phyloP scores from a whole-genome alignment of 1,140 invertebrate genomes.

The Diorhabda elongata region DNA sequence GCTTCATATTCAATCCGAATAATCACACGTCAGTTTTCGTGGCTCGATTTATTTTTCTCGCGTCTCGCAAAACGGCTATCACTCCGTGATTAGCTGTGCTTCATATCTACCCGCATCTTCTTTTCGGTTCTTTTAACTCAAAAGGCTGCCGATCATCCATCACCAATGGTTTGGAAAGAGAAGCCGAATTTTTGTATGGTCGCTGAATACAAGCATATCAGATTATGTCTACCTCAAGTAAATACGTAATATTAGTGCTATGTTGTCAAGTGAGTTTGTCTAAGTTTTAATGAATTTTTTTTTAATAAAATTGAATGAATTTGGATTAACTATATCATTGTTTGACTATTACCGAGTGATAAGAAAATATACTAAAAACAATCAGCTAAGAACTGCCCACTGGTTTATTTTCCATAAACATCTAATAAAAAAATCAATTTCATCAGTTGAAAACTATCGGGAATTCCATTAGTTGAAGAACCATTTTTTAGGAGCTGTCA shows the following conservation, averaged over 20 bases:
- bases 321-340: too few relatives aligned
- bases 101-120: neutral
- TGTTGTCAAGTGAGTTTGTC: too few relatives aligned
- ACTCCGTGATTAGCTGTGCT: neutral
- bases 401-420: too few relatives aligned
- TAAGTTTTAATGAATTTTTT: too few relatives aligned
- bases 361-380: too few relatives aligned
- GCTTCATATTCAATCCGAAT: neutral
- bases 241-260: neutral
- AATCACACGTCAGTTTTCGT: neutral
- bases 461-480: neutral
- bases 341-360: too few relatives aligned
- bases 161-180: neutral
- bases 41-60: neutral
- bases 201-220: constrained; percentile 2
- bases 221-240: neutral
- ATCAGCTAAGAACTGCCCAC: too few relatives aligned
- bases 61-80: neutral
- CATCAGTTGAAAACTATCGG: neutral
- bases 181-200: constrained; percentile 1
- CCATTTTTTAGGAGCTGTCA: neutral
- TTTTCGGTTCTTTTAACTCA: constrained; percentile 1
- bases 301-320: too few relatives aligned
- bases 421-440: neutral
- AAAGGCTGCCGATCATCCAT: constrained; percentile 1